Conservation (phyloP, 2,797 vertebrate genomes). For the Phrynocephalus vlangalii region DNA sequence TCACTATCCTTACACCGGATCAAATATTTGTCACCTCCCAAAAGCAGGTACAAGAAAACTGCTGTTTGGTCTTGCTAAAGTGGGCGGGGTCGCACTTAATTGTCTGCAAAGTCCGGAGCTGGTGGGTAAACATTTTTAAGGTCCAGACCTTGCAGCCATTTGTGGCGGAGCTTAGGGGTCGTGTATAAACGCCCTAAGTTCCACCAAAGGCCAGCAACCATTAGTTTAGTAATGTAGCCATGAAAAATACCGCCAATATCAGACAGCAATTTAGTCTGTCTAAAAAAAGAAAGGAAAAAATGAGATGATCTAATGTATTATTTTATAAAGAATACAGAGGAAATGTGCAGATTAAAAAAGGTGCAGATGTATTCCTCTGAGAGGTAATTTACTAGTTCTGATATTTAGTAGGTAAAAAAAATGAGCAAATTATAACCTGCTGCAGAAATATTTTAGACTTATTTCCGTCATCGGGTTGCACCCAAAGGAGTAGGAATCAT, state of each 20-base stretch:
- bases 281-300: neutral
- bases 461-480: neutral
- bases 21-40: too few species aligned
- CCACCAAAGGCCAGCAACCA: neutral
- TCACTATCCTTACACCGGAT: too few species aligned
- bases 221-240: conserved; percentile 17
- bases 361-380: neutral
- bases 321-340: neutral
- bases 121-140: too few species aligned
- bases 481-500: neutral
- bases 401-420: neutral
- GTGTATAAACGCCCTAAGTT: too few species aligned
- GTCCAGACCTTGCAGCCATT: too few species aligned
- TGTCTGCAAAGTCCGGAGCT: too few species aligned
- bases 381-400: neutral
- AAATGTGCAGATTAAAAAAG: neutral
- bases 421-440: neutral
- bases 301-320: conserved; percentile 6
- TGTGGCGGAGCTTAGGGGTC: too few species aligned
- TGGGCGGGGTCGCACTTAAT: too few species aligned
- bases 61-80: too few species aligned
- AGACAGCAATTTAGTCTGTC: conserved; percentile 8
- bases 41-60: too few species aligned
- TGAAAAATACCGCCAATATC: conserved; percentile 15
- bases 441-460: neutral